Evolutionary conservation across 1,140 invertebrate genomes (phyloP).

Genomic region (Brachionus asplanchnoidis): DNA sequence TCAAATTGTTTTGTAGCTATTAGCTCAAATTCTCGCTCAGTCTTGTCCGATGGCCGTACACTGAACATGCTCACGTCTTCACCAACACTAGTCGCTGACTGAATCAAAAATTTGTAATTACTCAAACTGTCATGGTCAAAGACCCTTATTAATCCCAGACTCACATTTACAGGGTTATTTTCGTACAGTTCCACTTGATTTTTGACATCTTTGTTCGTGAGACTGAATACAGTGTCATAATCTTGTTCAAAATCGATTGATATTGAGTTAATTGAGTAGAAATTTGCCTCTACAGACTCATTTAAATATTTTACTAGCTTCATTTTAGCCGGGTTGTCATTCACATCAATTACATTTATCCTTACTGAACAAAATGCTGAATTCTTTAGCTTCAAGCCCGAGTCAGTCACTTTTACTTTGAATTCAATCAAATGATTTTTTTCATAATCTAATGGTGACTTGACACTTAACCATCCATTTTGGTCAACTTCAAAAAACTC

Average conservation of each 20-base stretch:
- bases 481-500: slow-evolving; percentile 6
- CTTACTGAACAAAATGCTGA: background rate
- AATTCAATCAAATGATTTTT: background rate
- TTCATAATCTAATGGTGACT: background rate
- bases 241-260: background rate
- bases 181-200: slow-evolving; percentile 22
- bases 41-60: background rate
- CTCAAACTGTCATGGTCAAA: slow-evolving; percentile 18
- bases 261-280: background rate
- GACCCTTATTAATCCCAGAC: background rate
- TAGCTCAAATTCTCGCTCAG: slow-evolving; percentile 19
- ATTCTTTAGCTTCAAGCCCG: background rate
- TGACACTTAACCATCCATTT: slow-evolving; percentile 11
- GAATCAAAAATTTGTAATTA: slow-evolving; percentile 33
- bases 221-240: background rate
- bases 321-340: slow-evolving; percentile 30
- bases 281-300: background rate
- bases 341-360: slow-evolving; percentile 16
- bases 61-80: slow-evolving; percentile 18
- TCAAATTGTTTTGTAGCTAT: background rate
- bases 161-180: background rate
- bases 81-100: background rate
- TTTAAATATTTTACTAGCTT: slow-evolving; percentile 10
- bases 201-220: background rate
- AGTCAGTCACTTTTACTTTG: background rate